phyloP scores from a whole-genome alignment of 2,888 invertebrate genomes.

The Agrilus cyanescens region DNA sequence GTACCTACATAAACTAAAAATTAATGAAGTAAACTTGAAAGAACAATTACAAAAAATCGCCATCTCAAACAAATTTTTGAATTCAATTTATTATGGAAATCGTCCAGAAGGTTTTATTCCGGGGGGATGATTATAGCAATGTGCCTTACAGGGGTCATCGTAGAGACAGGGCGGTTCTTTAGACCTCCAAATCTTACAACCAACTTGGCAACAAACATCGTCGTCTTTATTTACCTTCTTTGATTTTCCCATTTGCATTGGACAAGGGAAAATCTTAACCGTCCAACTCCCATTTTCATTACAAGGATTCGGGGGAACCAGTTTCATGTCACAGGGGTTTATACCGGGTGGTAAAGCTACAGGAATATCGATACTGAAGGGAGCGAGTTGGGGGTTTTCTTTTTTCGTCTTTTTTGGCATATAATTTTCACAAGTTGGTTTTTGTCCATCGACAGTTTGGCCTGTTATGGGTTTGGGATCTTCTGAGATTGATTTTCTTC shows the following conservation, averaged over 20 bases:
- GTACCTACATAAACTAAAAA: too few relatives aligned
- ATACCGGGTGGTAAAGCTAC: constrained; percentile 30
- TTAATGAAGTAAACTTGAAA: too few relatives aligned
- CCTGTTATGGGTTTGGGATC: not conserved
- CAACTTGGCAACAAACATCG: too few relatives aligned
- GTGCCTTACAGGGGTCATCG: constrained; percentile 32
- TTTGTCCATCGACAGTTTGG: not conserved
- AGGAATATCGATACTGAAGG: too few relatives aligned
- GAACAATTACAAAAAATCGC: too few relatives aligned
- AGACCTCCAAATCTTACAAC: constrained; percentile 30
- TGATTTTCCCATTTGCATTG: constrained; percentile 22
- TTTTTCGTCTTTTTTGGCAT: too few relatives aligned
- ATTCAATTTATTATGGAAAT: too few relatives aligned
- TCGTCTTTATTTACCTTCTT: constrained; percentile 17
- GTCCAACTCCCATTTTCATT: constrained; percentile 31
- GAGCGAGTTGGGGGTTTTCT: constrained; percentile 7
- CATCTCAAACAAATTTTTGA: too few relatives aligned
- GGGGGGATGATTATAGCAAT: constrained; percentile 30
- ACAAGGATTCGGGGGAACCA: constrained; percentile 26
- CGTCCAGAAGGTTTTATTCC: constrained; percentile 18
- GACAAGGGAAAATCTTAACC: constrained; percentile 29
- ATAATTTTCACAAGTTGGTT: too few relatives aligned
- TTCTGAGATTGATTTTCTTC: constrained; percentile 1
- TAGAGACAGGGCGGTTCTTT: constrained; percentile 29
- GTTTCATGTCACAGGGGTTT: constrained; percentile 30